Evolutionary conservation across 2,797 vertebrate genomes (phyloP).

Genomic region (Zenarchopterus dispar): DNA sequence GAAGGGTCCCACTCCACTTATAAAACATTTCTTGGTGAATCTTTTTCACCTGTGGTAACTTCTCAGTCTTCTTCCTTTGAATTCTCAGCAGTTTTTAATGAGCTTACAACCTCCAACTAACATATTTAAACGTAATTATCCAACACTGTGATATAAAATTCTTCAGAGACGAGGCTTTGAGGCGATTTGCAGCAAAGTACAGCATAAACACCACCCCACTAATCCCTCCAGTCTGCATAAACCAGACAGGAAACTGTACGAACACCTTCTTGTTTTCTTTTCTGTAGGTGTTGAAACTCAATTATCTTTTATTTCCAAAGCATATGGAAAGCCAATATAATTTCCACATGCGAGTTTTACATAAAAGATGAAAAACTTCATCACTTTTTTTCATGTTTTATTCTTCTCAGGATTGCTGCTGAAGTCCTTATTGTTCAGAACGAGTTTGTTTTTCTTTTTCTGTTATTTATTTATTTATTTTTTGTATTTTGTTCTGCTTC

Average conservation of each 20-base stretch:
- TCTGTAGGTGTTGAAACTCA: slow-evolving; percentile 38
- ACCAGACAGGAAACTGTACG: slow-evolving; percentile 26
- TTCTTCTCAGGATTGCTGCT: slow-evolving; percentile 9
- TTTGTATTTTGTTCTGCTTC: slow-evolving; percentile 4
- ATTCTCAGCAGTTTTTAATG: neutral
- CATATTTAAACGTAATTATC: slow-evolving; percentile 18
- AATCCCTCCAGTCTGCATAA: slow-evolving; percentile 40
- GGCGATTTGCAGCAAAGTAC: slow-evolving; percentile 26
- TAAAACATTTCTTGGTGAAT: no score
- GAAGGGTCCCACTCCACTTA: no score
- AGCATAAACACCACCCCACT: slow-evolving; percentile 22
- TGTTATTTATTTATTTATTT: slow-evolving; percentile 1
- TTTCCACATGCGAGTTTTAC: no score
- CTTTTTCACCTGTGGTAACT: no score
- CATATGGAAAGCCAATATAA: slow-evolving; percentile 20
- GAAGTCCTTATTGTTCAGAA: slow-evolving; percentile 18
- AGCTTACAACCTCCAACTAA: slow-evolving; percentile 2
- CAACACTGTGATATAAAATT: slow-evolving; percentile 15
- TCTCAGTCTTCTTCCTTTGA: no score
- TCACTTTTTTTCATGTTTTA: no score
- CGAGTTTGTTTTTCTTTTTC: neutral
- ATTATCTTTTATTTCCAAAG: slow-evolving; percentile 57
- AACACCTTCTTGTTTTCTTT: slow-evolving; percentile 31
- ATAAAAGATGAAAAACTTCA: no score
- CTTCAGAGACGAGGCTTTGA: slow-evolving; percentile 20